Evolutionary conservation across 1,140 invertebrate genomes (phyloP).

Genomic region (Babylonia areolata): DNA sequence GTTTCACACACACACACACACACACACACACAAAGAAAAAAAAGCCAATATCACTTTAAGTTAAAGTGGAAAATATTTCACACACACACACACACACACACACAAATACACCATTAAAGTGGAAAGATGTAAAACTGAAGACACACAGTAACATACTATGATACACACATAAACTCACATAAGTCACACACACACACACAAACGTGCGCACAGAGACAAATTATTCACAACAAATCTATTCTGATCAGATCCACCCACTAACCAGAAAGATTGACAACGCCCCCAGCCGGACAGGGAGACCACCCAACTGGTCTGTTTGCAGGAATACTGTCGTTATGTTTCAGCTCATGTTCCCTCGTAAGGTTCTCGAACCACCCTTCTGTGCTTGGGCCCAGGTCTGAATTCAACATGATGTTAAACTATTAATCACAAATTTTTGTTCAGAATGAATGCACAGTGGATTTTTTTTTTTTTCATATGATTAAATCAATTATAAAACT

Average conservation of each 20-base stretch:
- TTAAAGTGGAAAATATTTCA: no score
- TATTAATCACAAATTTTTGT: no score
- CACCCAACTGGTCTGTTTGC: neutral
- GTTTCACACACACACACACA: neutral
- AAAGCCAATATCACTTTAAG: no score
- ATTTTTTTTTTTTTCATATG: no score
- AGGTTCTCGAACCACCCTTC: conserved; percentile 30
- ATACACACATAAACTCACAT: neutral
- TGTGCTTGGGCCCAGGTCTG: neutral
- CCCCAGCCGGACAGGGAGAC: conserved; percentile 37
- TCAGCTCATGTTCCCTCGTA: neutral
- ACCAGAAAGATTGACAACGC: conserved; percentile 25
- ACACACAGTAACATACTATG: no score
- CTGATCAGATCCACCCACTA: neutral
- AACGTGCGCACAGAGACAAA: neutral
- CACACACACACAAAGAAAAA: no score
- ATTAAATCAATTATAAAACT: no score
- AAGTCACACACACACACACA: neutral
- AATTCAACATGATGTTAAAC: neutral
- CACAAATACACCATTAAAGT: neutral
- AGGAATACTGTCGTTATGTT: neutral
- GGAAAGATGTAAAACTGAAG: neutral
- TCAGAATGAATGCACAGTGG: no score
- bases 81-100: neutral
- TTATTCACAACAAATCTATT: neutral